Conservation (phyloP, 2,888 invertebrate genomes). For the Dorcus hopei region DNA sequence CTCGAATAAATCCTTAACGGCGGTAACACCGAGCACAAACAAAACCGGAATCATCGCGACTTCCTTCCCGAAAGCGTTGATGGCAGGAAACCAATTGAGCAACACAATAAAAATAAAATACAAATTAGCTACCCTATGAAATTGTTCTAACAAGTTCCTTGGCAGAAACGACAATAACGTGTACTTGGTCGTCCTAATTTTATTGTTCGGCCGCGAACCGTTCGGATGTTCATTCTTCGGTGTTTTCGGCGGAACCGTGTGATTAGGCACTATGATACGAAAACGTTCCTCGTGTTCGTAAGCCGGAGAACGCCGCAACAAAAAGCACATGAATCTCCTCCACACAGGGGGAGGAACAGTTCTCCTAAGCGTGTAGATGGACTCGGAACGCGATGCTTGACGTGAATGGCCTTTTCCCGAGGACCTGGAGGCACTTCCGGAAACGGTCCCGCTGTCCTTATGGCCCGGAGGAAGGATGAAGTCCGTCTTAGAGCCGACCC, state of each 20-base stretch:
- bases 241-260: constrained; percentile 77
- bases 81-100: constrained; percentile 92
- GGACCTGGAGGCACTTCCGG: constrained; percentile 45
- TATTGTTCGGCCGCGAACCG: constrained; percentile 76
- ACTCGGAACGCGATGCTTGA: constrained; percentile 86
- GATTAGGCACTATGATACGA: constrained; percentile 79
- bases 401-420: constrained; percentile 71
- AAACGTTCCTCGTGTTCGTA: constrained; percentile 60
- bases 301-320: constrained; percentile 61
- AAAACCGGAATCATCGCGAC: constrained; percentile 92
- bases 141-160: constrained; percentile 94
- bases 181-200: constrained; percentile 93
- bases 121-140: constrained; percentile 95
- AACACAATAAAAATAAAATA: constrained; percentile 97
- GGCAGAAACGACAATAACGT: constrained; percentile 91
- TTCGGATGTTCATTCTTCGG: constrained; percentile 80
- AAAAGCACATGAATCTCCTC: constrained; percentile 62
- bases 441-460: constrained; percentile 57
- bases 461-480: constrained; percentile 86
- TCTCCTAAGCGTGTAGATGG: constrained; percentile 82
- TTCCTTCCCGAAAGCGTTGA: constrained; percentile 94
- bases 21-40: constrained; percentile 92
- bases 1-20: constrained; percentile 92
- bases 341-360: constrained; percentile 70
- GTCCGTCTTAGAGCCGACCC: constrained; percentile 83